Percentiles rank a stretch among this genome's conserved stretches.
phyloP scores from a whole-genome alignment of 2,888 invertebrate species.

The Drosophila demipolita region DNA sequence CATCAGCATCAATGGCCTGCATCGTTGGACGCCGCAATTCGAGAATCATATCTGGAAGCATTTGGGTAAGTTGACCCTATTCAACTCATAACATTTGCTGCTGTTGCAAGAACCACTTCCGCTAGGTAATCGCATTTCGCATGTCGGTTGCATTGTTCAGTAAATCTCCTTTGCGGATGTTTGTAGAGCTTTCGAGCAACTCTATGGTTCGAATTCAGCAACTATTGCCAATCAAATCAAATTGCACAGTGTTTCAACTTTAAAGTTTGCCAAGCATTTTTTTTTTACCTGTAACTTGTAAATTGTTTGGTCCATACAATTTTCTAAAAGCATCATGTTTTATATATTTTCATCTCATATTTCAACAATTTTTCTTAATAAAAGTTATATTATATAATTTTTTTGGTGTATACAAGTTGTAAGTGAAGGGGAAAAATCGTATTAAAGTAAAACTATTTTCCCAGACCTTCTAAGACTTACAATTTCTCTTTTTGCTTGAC shows the following conservation, averaged over 20 bases:
- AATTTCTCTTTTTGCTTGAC: background rate
- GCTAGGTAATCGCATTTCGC: conserved; percentile 65
- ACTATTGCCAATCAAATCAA: conserved; percentile 57
- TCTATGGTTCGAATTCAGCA: conserved; percentile 29
- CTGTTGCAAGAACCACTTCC: conserved; percentile 39
- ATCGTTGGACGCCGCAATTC: conserved; percentile 84
- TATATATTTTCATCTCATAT: background rate
- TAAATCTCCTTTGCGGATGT: conserved; percentile 32
- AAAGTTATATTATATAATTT: background rate
- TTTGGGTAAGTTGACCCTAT: conserved; percentile 81
- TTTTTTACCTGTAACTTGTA: background rate
- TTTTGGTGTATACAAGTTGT: background rate
- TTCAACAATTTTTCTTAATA: background rate
- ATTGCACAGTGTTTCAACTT: conserved; percentile 39
- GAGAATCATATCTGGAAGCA: conserved; percentile 85
- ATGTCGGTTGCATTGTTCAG: conserved; percentile 63
- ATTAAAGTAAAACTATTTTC: background rate
- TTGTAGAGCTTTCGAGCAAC: conserved; percentile 22
- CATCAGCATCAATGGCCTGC: conserved; percentile 84
- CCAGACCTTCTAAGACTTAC: background rate
- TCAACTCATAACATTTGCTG: too few species aligned
- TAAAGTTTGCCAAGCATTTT: background rate
- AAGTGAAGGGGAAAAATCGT: background rate
- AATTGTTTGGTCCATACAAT: background rate
- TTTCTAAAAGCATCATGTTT: background rate